Percentiles rank a stretch among this genome's conserved stretches.
Conservation (phyloP, 2,797 vertebrate species). For the Lepus townsendii region DNA sequence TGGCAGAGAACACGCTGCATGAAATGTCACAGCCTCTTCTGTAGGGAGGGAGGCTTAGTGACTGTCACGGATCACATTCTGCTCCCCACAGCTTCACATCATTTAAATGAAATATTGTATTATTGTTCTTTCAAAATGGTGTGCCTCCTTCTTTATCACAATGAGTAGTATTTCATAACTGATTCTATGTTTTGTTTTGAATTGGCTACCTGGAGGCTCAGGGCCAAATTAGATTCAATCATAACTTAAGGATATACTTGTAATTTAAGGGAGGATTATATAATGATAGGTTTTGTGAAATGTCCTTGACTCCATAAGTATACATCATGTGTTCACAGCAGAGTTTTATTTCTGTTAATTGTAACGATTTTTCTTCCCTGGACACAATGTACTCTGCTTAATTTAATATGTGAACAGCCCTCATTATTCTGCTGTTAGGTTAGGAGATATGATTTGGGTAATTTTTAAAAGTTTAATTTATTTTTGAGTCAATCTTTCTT, state of each 20-base stretch:
- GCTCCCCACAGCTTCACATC: background rate
- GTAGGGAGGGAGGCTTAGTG: background rate
- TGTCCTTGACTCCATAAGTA: slow-evolving; percentile 63
- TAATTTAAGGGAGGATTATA: slow-evolving; percentile 15
- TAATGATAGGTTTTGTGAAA: slow-evolving; percentile 39
- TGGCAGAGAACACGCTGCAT: background rate
- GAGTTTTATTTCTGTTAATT: slow-evolving; percentile 56
- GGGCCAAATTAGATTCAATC: slow-evolving; percentile 45
- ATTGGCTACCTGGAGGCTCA: background rate
- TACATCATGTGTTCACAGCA: background rate
- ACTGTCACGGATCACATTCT: slow-evolving; percentile 1
- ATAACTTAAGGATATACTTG: background rate
- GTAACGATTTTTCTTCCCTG: background rate
- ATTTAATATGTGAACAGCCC: slow-evolving; percentile 3
- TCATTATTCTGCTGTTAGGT: slow-evolving; percentile 44
- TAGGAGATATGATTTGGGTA: background rate
- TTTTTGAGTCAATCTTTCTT: slow-evolving; percentile 29
- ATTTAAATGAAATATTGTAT: slow-evolving; percentile 36
- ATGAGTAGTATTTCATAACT: slow-evolving; percentile 40
- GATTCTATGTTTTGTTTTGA: slow-evolving; percentile 62
- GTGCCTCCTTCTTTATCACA: slow-evolving; percentile 21
- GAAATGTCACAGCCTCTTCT: slow-evolving; percentile 23
- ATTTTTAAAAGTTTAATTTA: slow-evolving; percentile 6
- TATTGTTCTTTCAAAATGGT: slow-evolving; percentile 48
- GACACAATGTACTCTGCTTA: background rate